These are phyloP conservation scores for Argynnis bischoffii DNA, from an alignment of 2,888 invertebrate species.

Conservation along the genomic window DNA sequence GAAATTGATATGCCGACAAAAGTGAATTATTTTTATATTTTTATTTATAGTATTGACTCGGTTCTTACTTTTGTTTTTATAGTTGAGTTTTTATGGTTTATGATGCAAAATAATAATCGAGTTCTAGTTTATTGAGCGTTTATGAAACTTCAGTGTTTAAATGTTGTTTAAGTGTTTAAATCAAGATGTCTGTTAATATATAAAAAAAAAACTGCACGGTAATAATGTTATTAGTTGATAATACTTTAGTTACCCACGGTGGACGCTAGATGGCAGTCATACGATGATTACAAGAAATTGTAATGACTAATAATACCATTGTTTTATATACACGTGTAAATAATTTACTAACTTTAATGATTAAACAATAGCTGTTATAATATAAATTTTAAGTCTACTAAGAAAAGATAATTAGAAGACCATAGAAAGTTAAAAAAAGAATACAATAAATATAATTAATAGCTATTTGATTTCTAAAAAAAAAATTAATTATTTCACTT, in stretches of 20 bases:
- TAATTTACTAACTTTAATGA: background rate
- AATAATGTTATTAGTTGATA: no score
- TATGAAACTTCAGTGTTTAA: no score
- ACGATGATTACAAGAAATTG: background rate
- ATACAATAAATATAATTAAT: no score
- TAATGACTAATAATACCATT: slow-evolving; percentile 6
- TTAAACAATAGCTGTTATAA: background rate
- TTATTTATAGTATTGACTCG: slow-evolving; percentile 14
- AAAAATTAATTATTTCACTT: no score
- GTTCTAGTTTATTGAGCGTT: background rate
- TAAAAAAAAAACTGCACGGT: no score
- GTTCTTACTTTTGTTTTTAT: slow-evolving; percentile 13
- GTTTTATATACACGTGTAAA: background rate
- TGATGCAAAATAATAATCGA: background rate
- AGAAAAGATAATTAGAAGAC: background rate
- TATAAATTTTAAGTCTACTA: background rate
- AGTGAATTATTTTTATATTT: slow-evolving; percentile 34
- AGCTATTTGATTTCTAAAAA: no score
- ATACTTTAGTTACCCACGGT: background rate
- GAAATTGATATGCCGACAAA: slow-evolving; percentile 49
- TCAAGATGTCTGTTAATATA: no score
- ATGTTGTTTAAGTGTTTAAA: no score
- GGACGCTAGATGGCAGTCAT: slow-evolving; percentile 11
- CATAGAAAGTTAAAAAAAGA: no score
- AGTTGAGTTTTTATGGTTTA: background rate